Evolutionary conservation across 2,888 invertebrate genomes (phyloP).

Genomic region (Idaea biselata): DNA sequence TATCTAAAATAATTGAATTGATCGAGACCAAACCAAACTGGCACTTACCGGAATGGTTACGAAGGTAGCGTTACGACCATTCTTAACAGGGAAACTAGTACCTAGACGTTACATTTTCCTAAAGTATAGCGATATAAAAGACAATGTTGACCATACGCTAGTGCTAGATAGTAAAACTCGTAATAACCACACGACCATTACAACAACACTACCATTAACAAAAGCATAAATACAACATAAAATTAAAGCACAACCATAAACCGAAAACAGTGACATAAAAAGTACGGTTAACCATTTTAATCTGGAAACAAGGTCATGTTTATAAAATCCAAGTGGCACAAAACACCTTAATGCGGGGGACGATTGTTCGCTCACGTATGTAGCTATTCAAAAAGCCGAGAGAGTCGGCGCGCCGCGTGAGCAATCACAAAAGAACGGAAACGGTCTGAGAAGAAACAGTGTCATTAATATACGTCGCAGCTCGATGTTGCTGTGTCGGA

Average conservation of each 20-base stretch:
- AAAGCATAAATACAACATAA: slow-evolving; percentile 3
- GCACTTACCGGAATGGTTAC: neutral
- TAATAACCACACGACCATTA: neutral
- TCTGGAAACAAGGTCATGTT: slow-evolving; percentile 33
- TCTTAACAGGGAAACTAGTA: neutral
- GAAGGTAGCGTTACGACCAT: neutral
- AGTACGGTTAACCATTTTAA: slow-evolving; percentile 21
- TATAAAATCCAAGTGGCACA: slow-evolving; percentile 36
- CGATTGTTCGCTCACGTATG: slow-evolving; percentile 63
- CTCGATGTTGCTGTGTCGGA: slow-evolving; percentile 37
- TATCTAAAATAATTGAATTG: neutral
- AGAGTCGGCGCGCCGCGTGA: slow-evolving; percentile 45
- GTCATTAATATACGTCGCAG: slow-evolving; percentile 65
- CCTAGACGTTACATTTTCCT: neutral
- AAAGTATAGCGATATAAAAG: neutral
- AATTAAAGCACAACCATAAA: slow-evolving; percentile 8
- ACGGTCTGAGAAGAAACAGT: slow-evolving; percentile 64
- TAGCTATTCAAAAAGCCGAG: slow-evolving; percentile 55
- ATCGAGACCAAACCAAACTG: neutral
- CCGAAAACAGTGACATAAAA: slow-evolving; percentile 8
- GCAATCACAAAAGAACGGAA: slow-evolving; percentile 65
- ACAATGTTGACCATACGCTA: slow-evolving; percentile 1
- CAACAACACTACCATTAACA: slow-evolving; percentile 1
- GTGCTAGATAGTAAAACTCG: neutral
- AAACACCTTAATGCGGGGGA: slow-evolving; percentile 56